Evolutionary conservation across 2,888 invertebrate species (phyloP), one percentile per base, ranked within the genome.

Genomic region (Sepioteuthis lessoniana): DNA sequence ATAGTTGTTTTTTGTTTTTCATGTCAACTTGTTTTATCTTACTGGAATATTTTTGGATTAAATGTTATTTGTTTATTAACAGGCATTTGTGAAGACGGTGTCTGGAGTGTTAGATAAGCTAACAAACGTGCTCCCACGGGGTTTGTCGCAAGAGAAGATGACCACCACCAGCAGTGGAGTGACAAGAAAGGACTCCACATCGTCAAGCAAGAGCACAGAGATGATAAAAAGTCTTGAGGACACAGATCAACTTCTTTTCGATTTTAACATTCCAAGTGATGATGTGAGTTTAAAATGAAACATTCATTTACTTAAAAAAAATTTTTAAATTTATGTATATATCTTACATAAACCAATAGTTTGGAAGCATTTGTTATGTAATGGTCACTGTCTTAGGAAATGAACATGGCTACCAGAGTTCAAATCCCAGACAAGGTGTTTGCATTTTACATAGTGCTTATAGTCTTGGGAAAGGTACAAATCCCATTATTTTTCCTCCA

Each of bases 31-130:
- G 55, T 55, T 55, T 55, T 55, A 55, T 55, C 7, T 21, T 55
- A 25, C 55, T 4, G 25, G 21, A 21, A 25, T 55, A 21, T 25
- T 25, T 21, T 21, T 31, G 8, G 10, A 76, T 31, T 13, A 0
- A 10, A 31, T 13, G 31, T 76, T 76, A 25, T 28, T 60, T 60
- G n/a, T 76, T n/a, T 35, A 76, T 76, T 31, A 94, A 31, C 97
- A 98, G 97, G 97, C 98, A 96, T 98, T 98, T 96, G 98, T 98
- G 0, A 98, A 98, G 96, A 98, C 98, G 0, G 98, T 98, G 95
- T 98, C 98, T 1, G 98, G 98, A 0, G 98, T 98, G 95, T 98
- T 98, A 96, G 98, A 98, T 97, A 98, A 98, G 0, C 97, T 98
- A 93, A 98, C 98, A 42, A 95, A 95, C 35, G 94, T 95, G 42